Base-by-base conservation (phyloP, 1,140 invertebrate genomes). In the Papilio polyxenes region DNA sequence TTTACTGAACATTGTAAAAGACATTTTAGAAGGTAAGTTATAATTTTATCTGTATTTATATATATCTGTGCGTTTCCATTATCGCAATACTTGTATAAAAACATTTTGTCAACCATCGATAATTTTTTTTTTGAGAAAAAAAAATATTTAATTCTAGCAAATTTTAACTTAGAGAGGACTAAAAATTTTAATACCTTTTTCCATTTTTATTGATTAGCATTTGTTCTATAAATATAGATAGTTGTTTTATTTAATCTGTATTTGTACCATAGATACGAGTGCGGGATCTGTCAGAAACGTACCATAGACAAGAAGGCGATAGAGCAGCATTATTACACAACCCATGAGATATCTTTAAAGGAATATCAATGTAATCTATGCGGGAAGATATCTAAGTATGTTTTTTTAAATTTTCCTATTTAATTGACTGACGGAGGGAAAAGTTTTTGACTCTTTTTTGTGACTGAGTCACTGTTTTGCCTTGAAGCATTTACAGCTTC, bases 1-100 rank as follows among this genome's bases (percentile, higher is more conserved):
- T 93, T 92, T 10, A 89, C 88, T 0, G 83, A 88, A 10, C 92
- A 93, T 51, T 93, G 91, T 75, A 92, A 91, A 20, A 81, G 89
- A 17, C 91, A 93, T 75, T 89, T 88, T 81, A 85, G 86, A 83
- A 87, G 90, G 91, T 92, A 85, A 74, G 37, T 62, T 44, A 40
- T 20, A 59, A 5, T 51, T 65, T 62, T n/a, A 44, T 17, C 9
- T 72, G 65, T 20, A 8, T 81, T 44, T 44, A 44, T 44, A 7
- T 44, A 44, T 44, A 44, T 44, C 40, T 44, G 40, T 44, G 40
- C 40, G 40, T 44, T 44, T 44, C 4, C 40, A 44, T 3, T 44
- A 7, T 44, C 1, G 40, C 4, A 44, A 44, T 3, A 44, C 7
- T 44, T 44, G 40, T 44, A 6, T 44, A 44, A 44, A 44, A 44